Conservation (phyloP, 2,888 invertebrate genomes). For the Stenichneumon culpator region DNA sequence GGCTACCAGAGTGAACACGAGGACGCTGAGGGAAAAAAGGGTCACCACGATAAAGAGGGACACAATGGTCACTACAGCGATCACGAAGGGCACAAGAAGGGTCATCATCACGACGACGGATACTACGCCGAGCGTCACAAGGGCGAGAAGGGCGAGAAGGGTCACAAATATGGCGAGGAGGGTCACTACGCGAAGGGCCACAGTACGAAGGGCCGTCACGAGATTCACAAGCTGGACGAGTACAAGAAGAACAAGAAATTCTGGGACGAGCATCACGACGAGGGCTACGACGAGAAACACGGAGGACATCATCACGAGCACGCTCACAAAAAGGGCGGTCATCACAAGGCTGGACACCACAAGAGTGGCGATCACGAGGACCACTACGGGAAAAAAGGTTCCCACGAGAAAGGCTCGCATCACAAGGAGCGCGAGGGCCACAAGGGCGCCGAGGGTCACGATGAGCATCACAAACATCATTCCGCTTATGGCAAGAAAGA, state of each 20-base stretch:
- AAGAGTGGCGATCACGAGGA: slow-evolving; percentile 89
- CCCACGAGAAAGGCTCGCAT: slow-evolving; percentile 88
- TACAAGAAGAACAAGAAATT: slow-evolving; percentile 93
- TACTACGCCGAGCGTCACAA: slow-evolving; percentile 89
- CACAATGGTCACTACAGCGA: slow-evolving; percentile 88
- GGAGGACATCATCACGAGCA: slow-evolving; percentile 90
- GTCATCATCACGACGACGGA: slow-evolving; percentile 88
- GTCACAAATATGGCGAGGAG: slow-evolving; percentile 92
- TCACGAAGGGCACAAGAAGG: slow-evolving; percentile 88
- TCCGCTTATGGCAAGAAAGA: slow-evolving; percentile 88
- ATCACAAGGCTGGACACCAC: slow-evolving; percentile 88
- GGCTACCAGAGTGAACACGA: slow-evolving; percentile 92
- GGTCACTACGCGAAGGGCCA: slow-evolving; percentile 94
- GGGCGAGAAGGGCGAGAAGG: slow-evolving; percentile 92
- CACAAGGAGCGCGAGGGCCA: slow-evolving; percentile 89
- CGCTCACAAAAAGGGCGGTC: slow-evolving; percentile 89
- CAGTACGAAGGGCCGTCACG: slow-evolving; percentile 93
- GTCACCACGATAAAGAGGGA: slow-evolving; percentile 87
- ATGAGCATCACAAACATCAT: slow-evolving; percentile 88
- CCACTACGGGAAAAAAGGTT: slow-evolving; percentile 91
- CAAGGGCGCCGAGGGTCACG: slow-evolving; percentile 88
- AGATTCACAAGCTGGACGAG: slow-evolving; percentile 89
- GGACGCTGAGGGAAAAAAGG: slow-evolving; percentile 89
- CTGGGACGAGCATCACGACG: slow-evolving; percentile 89
- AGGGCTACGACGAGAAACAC: slow-evolving; percentile 92